Evolutionary conservation across 2,113 vertebrate genomes (phyloP), one percentile per base, ranked within the genome.

Genomic region (Neolamprologus caudopunctatus): DNA sequence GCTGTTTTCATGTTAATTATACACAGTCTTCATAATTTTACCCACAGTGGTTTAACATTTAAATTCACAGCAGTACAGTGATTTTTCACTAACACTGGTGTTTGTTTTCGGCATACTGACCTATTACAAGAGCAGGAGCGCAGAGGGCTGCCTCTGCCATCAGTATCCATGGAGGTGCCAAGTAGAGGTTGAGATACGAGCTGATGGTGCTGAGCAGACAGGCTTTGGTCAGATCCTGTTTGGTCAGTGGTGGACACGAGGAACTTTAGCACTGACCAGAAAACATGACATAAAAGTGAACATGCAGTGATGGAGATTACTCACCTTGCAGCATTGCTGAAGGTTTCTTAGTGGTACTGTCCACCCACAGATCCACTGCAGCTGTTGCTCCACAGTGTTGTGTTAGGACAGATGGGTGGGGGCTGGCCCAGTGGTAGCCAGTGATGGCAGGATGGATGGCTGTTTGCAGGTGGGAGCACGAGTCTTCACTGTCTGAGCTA

Each of bases 121-220:
- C 94, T 96, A 47, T 96, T 94, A 78, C 96, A 96, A 9, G 95
- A 86, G 87, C 96, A 96, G 54, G 89, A 78, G n/a, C 84, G 86
- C 63, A 58, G 54, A 9, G 86, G 92, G 26, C 68, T 75, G 19
- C 57, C 53, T 83, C 82, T 87, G 35, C 80, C 87, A 13, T 47
- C 80, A 57, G 80, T 28, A 9, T 85, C 57, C 87, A 93, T 91
- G 82, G 24, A 19, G 24, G 71, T 61, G 66, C 82, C 80, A 85
- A 91, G 89, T 4, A 8, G 13, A 2, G 92, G 84, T 17, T 92
- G 89, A 66, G 91, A 89, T 14, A 66, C 1, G 45, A 54, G 40
- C 16, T 89, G 89, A 63, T 45, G 54, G 58, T 86, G 73, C 19
- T 51, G 88, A 24, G 33, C 57, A 11, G 68, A 28, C 12, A 10